phyloP scores from a whole-genome alignment of 1,140 invertebrate species.

The Odontomachus brunneus region DNA sequence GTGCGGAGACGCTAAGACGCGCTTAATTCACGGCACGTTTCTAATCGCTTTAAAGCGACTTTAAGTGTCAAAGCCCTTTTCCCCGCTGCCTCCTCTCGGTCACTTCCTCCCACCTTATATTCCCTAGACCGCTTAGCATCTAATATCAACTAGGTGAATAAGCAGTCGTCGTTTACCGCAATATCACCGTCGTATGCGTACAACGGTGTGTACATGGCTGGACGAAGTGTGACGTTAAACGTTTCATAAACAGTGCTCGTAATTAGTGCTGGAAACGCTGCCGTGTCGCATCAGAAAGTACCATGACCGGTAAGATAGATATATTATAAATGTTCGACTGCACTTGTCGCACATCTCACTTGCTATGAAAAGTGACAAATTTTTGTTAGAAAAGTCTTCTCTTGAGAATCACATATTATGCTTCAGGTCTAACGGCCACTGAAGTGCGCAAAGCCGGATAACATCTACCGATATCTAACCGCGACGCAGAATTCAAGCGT shows the following conservation, averaged over 20 bases:
- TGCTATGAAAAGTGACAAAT: no score
- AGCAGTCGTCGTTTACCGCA: background rate
- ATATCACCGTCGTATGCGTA: background rate
- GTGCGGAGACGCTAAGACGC: constrained; percentile 10
- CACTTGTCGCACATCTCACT: no score
- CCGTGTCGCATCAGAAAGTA: no score
- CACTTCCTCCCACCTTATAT: background rate
- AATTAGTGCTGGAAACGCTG: background rate
- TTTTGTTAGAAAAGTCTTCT: background rate
- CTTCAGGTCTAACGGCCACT: background rate
- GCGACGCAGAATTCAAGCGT: constrained; percentile 3
- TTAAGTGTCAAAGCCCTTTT: background rate
- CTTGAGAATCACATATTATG: background rate
- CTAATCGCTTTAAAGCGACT: constrained; percentile 15
- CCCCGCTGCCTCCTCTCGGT: background rate
- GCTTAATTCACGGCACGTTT: constrained; percentile 4
- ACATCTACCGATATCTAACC: background rate
- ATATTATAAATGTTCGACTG: background rate
- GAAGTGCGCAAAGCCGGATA: background rate
- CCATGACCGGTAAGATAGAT: background rate
- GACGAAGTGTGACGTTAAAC: background rate
- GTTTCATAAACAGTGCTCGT: background rate
- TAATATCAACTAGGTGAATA: constrained; percentile 1
- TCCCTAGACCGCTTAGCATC: background rate
- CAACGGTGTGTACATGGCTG: background rate